These are phyloP conservation scores for Paracanthobrama guichenoti DNA, from an alignment of 2,113 vertebrate genomes.

Conservation along the genomic window DNA sequence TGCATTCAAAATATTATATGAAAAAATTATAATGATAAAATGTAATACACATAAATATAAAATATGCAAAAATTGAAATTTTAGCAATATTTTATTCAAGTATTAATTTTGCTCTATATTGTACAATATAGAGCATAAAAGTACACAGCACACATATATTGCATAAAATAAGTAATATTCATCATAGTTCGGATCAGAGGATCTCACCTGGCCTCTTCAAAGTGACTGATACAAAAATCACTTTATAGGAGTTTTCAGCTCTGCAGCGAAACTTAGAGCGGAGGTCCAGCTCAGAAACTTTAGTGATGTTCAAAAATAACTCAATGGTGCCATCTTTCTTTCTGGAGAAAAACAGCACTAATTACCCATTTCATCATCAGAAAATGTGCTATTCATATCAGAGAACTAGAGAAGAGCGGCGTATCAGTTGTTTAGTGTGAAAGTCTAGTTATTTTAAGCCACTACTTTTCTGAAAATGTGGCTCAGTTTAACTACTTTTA, in stretches of 20 bases:
- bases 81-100: neutral
- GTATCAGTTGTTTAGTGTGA: neutral
- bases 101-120: neutral
- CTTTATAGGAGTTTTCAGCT: fast-evolving
- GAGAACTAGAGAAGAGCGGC: neutral
- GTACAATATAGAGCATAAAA: neutral
- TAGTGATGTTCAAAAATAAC: conserved; percentile 58
- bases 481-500: neutral
- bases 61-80: neutral
- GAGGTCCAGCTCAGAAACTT: conserved; percentile 63
- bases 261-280: conserved; percentile 51
- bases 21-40: too few species aligned
- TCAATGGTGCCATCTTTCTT: conserved; percentile 16
- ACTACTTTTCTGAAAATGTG: neutral
- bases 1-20: too few species aligned
- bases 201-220: conserved; percentile 63
- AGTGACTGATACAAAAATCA: neutral
- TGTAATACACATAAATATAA: too few species aligned
- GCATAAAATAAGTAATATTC: too few species aligned
- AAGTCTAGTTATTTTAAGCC: neutral
- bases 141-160: neutral
- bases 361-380: neutral
- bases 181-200: neutral
- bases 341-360: conserved; percentile 13
- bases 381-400: neutral